These are phyloP conservation scores for Pristionchus pacificus DNA, from an alignment of 1,140 invertebrate species.

Conservation along the genomic window DNA sequence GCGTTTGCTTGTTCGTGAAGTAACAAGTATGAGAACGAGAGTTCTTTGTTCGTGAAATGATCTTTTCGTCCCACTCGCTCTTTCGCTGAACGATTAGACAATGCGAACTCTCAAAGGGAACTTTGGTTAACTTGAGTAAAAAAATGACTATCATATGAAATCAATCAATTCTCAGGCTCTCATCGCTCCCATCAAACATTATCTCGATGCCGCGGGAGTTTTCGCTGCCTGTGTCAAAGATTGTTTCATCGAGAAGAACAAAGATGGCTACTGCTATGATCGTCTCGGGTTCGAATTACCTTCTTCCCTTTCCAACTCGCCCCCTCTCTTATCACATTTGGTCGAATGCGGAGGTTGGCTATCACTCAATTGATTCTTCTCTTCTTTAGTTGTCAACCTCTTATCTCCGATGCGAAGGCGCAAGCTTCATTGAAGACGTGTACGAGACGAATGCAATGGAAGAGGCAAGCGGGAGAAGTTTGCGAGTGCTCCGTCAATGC, in stretches of 20 bases:
- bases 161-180: constrained; percentile 16
- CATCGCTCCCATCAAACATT: constrained; percentile 30
- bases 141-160: background rate
- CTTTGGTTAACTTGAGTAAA: background rate
- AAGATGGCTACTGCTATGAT: constrained; percentile 35
- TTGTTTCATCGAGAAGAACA: constrained; percentile 36
- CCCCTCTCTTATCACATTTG: background rate
- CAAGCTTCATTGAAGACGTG: constrained; percentile 33
- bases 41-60: too few species aligned
- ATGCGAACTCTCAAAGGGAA: background rate
- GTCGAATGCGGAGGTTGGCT: too few species aligned
- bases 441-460: constrained; percentile 35
- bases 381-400: constrained; percentile 34
- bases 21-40: too few species aligned
- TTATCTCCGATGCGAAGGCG: constrained; percentile 32
- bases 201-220: constrained; percentile 35
- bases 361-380: too few species aligned
- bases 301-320: background rate
- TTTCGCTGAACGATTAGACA: background rate
- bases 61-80: too few species aligned
- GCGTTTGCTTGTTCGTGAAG: too few species aligned
- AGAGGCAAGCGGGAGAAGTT: constrained; percentile 35
- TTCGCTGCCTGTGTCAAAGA: constrained; percentile 36
- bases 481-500: constrained; percentile 37
- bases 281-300: constrained; percentile 24